Base-by-base conservation (phyloP, 2,888 invertebrate genomes). In the Gortyna flavago region DNA sequence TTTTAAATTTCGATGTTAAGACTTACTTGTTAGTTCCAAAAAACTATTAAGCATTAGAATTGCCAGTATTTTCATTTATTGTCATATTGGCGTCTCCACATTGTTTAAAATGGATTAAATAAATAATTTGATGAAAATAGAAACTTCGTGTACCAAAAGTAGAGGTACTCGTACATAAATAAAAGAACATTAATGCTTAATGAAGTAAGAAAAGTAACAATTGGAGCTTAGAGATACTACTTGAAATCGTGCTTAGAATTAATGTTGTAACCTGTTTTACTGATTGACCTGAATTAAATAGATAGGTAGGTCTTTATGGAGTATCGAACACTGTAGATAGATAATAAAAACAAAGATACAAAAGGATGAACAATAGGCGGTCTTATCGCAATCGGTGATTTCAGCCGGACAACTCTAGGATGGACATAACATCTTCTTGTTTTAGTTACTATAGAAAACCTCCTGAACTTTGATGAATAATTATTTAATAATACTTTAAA, bases 191-290 rank as follows among this genome's bases (percentile, higher is more conserved):
- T n/a, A 32, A 62, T 64, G 51, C 44, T 51, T 54, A 73, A 74
- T 74, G 74, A 74, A 75, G 75, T 75, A 57, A 25, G 54, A 35
- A 32, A 35, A 13, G 35, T 57, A 35, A 75, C 54, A 76, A 35
- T 76, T 44, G 21, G 11, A 35, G 35, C 44, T 57, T n/a, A n/a
- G 29, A 54, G 54, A 35, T 64, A 65, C 54, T 44, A 29, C 29
- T 75, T 25, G 44, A 29, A 32, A 21, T 18, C 54, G 75, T 75
- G 75, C 44, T 44, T 65, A 7, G 64, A 74, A 54, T 75, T 54
- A 9, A 44, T 62, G 2, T 32, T 71, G 7, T 61, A 11, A 51
- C 62, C 5, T 54, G 41, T 4, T 9, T 73, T 75, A 41, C 51
- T 75, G 51, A 75, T 62, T 51, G 18, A 51, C 5, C 13, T 41